These are phyloP conservation scores for Heliocidaris erythrogramma DNA, from an alignment of 35 echinoderm and acorn worm genomes.

Conservation along the genomic window DNA sequence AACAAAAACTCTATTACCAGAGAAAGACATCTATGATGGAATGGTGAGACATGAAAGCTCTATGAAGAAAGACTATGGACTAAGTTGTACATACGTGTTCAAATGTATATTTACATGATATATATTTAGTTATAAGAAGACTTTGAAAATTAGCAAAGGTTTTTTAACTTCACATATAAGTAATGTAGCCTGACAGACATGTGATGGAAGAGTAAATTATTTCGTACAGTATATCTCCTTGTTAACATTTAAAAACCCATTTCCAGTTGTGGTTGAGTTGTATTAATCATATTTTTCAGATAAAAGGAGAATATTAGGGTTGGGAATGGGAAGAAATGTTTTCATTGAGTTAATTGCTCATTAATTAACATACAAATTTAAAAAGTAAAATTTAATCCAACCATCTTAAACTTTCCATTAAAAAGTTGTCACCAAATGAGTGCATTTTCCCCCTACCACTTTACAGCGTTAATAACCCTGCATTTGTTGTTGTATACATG, in stretches of 20 bases:
- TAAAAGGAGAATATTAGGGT: too few species aligned
- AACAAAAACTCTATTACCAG: background rate
- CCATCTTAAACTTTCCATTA: too few species aligned
- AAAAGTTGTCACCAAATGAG: background rate
- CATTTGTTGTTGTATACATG: background rate
- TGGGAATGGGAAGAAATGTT: too few species aligned
- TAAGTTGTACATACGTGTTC: constrained; percentile 19
- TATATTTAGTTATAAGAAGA: constrained; percentile 36
- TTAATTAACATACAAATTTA: too few species aligned
- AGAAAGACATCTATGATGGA: background rate
- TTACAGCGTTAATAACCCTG: background rate
- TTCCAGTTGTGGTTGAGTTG: background rate
- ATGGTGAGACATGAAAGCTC: background rate
- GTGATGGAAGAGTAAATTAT: background rate
- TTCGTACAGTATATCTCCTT: too few species aligned
- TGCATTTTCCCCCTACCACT: background rate
- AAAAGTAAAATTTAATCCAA: too few species aligned
- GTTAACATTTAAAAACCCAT: background rate
- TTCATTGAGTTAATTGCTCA: too few species aligned
- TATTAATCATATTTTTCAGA: too few species aligned
- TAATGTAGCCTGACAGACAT: background rate
- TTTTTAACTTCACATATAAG: background rate
- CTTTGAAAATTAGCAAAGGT: background rate
- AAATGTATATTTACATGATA: constrained; percentile 44
- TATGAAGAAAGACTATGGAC: constrained; percentile 34